A percentile compares a stretch with the other conserved stretches of the same genome.
Conservation (phyloP, 2,888 invertebrate species). For the Amiota communis region DNA sequence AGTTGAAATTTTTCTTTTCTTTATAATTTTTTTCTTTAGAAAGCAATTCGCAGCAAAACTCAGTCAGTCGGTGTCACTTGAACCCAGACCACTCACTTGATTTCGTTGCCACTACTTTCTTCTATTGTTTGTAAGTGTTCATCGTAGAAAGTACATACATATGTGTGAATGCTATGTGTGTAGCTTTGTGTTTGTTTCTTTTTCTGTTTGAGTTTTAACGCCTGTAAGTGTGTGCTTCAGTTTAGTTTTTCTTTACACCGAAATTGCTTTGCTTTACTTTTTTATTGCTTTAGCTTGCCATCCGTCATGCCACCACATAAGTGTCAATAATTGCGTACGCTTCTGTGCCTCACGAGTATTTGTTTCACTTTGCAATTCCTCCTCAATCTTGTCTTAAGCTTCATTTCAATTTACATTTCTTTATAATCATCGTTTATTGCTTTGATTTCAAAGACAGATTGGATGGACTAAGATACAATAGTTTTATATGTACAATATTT, state of each 20-base stretch:
- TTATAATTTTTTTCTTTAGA: neutral
- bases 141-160: too few species aligned
- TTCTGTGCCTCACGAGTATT: neutral
- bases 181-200: neutral
- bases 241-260: neutral
- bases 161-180: neutral
- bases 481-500: too few species aligned
- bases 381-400: too few species aligned
- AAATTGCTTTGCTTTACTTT: neutral
- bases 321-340: constrained; percentile 22
- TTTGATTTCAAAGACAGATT: too few species aligned
- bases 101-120: neutral
- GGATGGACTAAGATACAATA: too few species aligned
- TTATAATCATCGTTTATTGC: too few species aligned
- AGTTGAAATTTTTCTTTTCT: neutral
- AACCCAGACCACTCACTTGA: neutral
- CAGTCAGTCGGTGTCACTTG: neutral
- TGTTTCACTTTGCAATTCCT: too few species aligned
- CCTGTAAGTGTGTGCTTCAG: constrained; percentile 21
- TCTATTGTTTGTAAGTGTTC: neutral
- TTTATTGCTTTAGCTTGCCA: neutral
- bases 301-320: neutral
- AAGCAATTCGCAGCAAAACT: neutral
- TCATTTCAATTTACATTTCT: too few species aligned
- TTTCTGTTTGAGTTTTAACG: constrained; percentile 16